Base-by-base conservation (phyloP, 2,797 vertebrate species). In the Babyrousa celebensis region DNA sequence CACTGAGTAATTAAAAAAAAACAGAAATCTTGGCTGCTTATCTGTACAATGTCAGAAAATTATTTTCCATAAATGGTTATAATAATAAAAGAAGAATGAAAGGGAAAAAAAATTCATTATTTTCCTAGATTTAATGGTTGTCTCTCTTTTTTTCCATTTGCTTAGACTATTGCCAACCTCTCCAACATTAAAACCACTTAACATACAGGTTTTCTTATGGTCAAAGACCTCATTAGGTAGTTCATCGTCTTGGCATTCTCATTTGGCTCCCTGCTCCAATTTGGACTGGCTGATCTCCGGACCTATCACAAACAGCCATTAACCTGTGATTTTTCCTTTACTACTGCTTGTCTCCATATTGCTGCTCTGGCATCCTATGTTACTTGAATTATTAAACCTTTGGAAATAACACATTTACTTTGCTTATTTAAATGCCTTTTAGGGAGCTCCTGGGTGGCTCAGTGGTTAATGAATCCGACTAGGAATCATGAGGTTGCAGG, bases 41-140 rank as follows among this genome's bases (percentile, higher is more conserved):
- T 48, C 9, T 48, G 43, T 48, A 48, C 43, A 48, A 48, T 48
- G 43, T 48, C 43, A 6, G 43, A 48, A 48, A 48, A 48, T 10
- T 48, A 48, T 48, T 48, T 48, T 48, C 43, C 43, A 10, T 48
- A 48, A 48, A 48, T 48, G 43, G 43, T 48, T 48, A 48, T 48
- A 48, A 48, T 48, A 48, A 48, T 48, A 48, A 48, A 48, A 48
- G 43, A 48, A 48, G 43, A 48, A 48, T 48, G 43, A 48, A 48
- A 48, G 43, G 43, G 9, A 48, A 48, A 85, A 60, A 48, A 48
- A 48, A 85, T 40, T 92, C 89, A 11, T 27, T 32, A 58, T 88
- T 91, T 92, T 88, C 52, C 79, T 36, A 0, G 48, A 52, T 78
- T 96, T 92, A 88, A 65, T 5, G 21, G 20, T 56, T 82, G 36